A percentile compares a stretch with the other conserved stretches of the same genome.
Conservation (phyloP, 2,888 invertebrate genomes). For the Apomyelois bistriatella region DNA sequence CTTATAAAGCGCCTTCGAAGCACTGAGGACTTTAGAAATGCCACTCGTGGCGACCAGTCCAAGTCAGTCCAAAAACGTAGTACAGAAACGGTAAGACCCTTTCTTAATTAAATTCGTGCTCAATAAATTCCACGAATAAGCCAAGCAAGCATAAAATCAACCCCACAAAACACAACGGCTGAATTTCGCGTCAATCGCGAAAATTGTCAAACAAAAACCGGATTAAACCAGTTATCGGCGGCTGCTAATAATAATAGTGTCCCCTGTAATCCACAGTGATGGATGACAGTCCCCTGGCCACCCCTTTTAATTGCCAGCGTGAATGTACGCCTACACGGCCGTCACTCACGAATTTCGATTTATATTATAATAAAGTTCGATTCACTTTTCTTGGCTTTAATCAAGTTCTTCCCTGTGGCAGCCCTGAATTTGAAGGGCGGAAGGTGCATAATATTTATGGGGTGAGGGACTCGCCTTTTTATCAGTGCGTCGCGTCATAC, state of each 20-base stretch:
- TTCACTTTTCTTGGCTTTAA: conserved; percentile 16
- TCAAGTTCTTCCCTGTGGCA: conserved; percentile 12
- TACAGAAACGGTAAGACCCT: too few species aligned
- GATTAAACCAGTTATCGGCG: conserved; percentile 67
- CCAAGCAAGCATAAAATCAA: neutral
- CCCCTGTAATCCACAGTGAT: conserved; percentile 65
- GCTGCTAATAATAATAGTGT: conserved; percentile 72
- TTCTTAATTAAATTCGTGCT: neutral
- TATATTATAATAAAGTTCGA: conserved; percentile 74
- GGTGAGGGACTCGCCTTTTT: neutral
- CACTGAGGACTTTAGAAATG: too few species aligned
- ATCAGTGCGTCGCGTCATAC: conserved; percentile 5
- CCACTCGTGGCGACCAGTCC: too few species aligned
- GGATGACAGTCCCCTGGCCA: conserved; percentile 61
- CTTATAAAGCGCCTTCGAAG: too few species aligned
- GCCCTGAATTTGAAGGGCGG: conserved; percentile 5
- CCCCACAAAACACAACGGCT: neutral
- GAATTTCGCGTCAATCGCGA: conserved; percentile 24
- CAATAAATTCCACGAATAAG: neutral
- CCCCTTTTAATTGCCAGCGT: conserved; percentile 75
- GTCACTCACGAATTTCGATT: conserved; percentile 71
- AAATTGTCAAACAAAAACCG: conserved; percentile 59
- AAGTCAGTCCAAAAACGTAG: too few species aligned
- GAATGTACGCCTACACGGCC: conserved; percentile 56
- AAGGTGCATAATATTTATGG: conserved; percentile 5